Base-by-base conservation (phyloP, 1,140 invertebrate species). In the Contarinia nasturtii region DNA sequence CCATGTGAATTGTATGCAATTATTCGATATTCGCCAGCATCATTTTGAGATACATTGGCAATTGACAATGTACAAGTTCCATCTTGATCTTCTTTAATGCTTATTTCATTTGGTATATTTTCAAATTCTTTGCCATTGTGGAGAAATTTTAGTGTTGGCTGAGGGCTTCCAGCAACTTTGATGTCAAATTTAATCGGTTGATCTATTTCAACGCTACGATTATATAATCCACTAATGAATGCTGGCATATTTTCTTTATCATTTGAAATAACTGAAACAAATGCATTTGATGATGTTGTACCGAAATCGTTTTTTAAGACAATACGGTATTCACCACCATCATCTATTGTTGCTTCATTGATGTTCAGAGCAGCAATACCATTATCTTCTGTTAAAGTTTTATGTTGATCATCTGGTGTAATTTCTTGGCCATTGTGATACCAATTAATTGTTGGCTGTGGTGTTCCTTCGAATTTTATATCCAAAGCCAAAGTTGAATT, bases 21-120 rank as follows among this genome's bases (percentile, higher is more conserved):
- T 12, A 93, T 80, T 1, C 88, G 89, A 59, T 95, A 98, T n/a
- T 82, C 85, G 8, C 91, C 94, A 21, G 84, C 71, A 62, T 98
- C 93, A 22, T 85, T 83, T 1, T 91, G 67, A 44, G 73, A 74
- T 0, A 86, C 77, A 48, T 86, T 78, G 48, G 81, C 74, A 19
- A 98, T 68, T 21, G 76, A 74, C 54, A 82, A 81, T 12, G 69
- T 73, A 43, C 55, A 56, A 3, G 52, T 48, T n/a, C 54, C 54
- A 46, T 61, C 63, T 18, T 55, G 60, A 47, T 78, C 73, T 7
- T 74, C 70, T 0, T 65, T 70, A 50, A 84, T 77, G 1, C 70
- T 64, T 15, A 88, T 75, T 48, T 77, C 74, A 12, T 87, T 73
- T 47, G 80, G 68, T 36, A 81, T 76, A 4, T 76, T 77, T 36